These are phyloP conservation scores for Diaphora mendica DNA, from an alignment of 2,888 invertebrate genomes.

Conservation along the genomic window DNA sequence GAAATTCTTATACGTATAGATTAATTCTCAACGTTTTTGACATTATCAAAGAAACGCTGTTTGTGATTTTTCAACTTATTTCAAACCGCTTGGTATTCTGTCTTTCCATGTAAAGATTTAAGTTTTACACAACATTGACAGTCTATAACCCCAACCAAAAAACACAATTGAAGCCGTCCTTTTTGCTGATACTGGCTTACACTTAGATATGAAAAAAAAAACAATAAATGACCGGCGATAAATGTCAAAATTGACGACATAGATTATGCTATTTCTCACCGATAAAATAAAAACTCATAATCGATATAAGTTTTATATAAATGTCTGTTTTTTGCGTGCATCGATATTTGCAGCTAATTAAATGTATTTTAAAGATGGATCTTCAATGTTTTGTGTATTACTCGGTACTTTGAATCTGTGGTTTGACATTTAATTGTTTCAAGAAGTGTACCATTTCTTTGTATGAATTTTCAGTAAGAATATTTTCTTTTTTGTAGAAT, in stretches of 20 bases:
- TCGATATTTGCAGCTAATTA: conserved; percentile 7
- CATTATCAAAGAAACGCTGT: no score
- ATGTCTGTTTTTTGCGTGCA: conserved; percentile 22
- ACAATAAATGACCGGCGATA: conserved; percentile 31
- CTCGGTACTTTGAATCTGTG: conserved; percentile 31
- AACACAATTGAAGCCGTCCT: conserved; percentile 18
- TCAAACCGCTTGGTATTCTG: neutral
- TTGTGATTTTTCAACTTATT: no score
- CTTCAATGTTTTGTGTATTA: conserved; percentile 30
- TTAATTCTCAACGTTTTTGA: no score
- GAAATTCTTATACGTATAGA: no score
- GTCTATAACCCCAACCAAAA: neutral
- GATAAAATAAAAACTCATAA: conserved; percentile 33
- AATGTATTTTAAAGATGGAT: conserved; percentile 42
- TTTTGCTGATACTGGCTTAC: conserved; percentile 34
- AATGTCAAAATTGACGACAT: conserved; percentile 40
- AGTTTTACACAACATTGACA: neutral
- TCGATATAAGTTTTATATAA: conserved; percentile 36
- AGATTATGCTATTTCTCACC: conserved; percentile 26
- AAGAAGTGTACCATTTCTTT: conserved; percentile 36
- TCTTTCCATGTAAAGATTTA: neutral
- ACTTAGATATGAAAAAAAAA: conserved; percentile 32
- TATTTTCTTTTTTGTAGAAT: neutral
- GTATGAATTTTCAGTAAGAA: conserved; percentile 41
- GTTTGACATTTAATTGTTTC: conserved; percentile 41